These are phyloP conservation scores for Takifugu rubripes DNA, from an alignment of 2,797 vertebrate genomes.

Conservation along the genomic window DNA sequence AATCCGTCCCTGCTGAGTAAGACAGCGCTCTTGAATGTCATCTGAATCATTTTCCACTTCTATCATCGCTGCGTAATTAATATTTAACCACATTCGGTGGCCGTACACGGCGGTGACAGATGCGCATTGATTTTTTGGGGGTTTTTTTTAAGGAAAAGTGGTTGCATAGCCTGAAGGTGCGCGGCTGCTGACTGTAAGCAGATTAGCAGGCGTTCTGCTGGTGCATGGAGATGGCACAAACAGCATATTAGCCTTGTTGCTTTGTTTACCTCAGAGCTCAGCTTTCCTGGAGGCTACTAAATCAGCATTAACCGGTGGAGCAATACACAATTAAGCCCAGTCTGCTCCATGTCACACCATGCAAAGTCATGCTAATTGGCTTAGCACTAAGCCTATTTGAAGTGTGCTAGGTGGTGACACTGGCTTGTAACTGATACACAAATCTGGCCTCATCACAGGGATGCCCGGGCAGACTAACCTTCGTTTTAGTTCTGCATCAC, in stretches of 20 bases:
- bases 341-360: constrained; percentile 60
- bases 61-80: constrained; percentile 25
- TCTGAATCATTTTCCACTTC: constrained; percentile 27
- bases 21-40: constrained; percentile 21
- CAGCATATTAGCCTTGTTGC: constrained; percentile 50
- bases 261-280: constrained; percentile 58
- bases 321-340: constrained; percentile 56
- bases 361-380: constrained; percentile 68
- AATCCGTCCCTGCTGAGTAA: constrained; percentile 15
- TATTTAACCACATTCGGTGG: constrained; percentile 19
- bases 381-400: constrained; percentile 64
- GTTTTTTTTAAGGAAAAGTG: constrained; percentile 1
- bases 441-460: constrained; percentile 56
- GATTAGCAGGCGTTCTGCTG: constrained; percentile 29
- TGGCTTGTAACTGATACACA: constrained; percentile 59
- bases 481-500: constrained; percentile 30
- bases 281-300: constrained; percentile 49
- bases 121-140: constrained; percentile 19
- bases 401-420: constrained; percentile 54
- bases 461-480: constrained; percentile 47
- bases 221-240: constrained; percentile 35
- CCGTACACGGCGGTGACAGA: constrained; percentile 25
- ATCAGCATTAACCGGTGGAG: constrained; percentile 55
- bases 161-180: constrained; percentile 26
- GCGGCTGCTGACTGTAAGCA: constrained; percentile 29